Conservation (phyloP, 2,113 vertebrate species). For the Protobothrops flavoviridis region DNA sequence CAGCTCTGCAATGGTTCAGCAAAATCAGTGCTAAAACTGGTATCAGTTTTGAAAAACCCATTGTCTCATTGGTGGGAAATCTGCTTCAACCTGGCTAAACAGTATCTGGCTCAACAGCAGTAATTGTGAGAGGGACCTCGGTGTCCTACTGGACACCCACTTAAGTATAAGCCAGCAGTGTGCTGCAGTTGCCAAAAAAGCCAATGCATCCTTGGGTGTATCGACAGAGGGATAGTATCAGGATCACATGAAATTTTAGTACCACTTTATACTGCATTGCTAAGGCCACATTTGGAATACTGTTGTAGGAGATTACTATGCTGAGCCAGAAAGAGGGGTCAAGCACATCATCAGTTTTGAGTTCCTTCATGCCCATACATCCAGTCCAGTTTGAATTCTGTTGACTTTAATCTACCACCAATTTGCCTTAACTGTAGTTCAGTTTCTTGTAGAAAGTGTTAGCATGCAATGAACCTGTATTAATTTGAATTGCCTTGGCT, state of each 20-base stretch:
- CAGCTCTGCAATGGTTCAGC: not conserved
- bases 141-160: no score
- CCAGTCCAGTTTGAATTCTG: not conserved
- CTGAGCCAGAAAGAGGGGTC: not conserved
- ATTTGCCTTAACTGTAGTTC: not conserved
- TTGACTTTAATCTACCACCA: not conserved
- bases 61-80: not conserved
- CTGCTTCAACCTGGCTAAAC: not conserved
- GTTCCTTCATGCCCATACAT: not conserved
- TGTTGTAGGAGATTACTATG: not conserved
- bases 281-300: not conserved
- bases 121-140: no score
- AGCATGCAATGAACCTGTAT: not conserved
- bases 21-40: not conserved
- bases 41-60: not conserved
- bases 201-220: no score
- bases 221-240: no score
- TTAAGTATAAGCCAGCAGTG: no score
- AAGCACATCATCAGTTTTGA: not conserved
- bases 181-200: no score
- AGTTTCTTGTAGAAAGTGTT: not conserved
- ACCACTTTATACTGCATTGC: no score
- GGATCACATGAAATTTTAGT: no score
- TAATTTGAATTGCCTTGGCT: not conserved
- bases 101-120: no score